A percentile compares a stretch with the other conserved stretches of the same genome.
phyloP scores from a whole-genome alignment of 2,797 vertebrate species.

The Pterois miles region DNA sequence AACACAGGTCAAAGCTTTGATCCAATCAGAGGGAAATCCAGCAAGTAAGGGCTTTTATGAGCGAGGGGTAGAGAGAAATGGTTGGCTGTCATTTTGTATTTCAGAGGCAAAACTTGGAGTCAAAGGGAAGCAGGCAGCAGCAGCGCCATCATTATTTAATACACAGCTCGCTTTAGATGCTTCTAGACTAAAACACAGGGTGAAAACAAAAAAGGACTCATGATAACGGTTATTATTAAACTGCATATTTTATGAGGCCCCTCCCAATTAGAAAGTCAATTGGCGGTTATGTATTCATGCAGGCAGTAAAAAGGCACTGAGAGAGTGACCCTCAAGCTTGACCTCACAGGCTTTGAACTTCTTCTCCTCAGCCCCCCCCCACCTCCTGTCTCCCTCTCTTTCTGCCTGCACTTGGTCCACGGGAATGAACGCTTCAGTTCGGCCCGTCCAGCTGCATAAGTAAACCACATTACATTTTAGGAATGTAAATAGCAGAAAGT shows the following conservation, averaged over 20 bases:
- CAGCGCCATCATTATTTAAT: conserved; percentile 68
- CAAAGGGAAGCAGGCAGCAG: conserved; percentile 43
- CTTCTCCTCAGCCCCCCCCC: conserved; percentile 22
- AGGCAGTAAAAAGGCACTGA: conserved; percentile 72
- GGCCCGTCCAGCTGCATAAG: conserved; percentile 77
- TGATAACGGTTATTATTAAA: conserved; percentile 76
- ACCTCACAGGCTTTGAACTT: conserved; percentile 83
- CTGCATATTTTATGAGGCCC: conserved; percentile 77
- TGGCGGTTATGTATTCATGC: conserved; percentile 79
- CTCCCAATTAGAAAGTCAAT: conserved; percentile 83
- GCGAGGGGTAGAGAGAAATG: conserved; percentile 38
- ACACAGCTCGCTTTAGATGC: conserved; percentile 55
- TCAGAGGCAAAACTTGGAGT: conserved; percentile 44
- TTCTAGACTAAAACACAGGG: conserved; percentile 55
- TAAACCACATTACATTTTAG: conserved; percentile 82
- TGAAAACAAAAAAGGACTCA: conserved; percentile 67
- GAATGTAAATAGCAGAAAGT: conserved; percentile 84
- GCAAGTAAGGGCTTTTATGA: conserved; percentile 51
- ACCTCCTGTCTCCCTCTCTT: conserved; percentile 34
- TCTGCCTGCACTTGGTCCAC: conserved; percentile 55
- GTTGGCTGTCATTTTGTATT: conserved; percentile 66
- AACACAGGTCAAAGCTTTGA: conserved; percentile 82
- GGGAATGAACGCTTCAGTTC: conserved; percentile 76
- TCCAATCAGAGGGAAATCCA: conserved; percentile 74
- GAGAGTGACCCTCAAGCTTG: conserved; percentile 80